Conservation (phyloP, 2,797 vertebrate species). For the Smutsia temminckii region DNA sequence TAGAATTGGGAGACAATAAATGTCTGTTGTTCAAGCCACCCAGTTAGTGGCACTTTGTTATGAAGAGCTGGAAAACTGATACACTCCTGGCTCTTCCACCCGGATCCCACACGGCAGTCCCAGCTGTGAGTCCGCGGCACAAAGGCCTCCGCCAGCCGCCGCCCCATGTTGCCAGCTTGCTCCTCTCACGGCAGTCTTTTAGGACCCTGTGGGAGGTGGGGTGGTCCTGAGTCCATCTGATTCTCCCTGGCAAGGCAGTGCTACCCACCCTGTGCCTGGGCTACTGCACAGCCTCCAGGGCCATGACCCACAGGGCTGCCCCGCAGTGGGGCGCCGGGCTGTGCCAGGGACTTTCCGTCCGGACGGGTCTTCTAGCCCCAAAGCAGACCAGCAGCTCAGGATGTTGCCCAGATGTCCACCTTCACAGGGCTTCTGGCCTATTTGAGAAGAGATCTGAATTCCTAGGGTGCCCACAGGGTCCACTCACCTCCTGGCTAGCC, state of each 20-base stretch:
- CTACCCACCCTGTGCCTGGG: not conserved
- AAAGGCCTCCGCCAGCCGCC: not conserved
- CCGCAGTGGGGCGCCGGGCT: not conserved
- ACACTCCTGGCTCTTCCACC: not conserved
- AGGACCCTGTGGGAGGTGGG: not conserved
- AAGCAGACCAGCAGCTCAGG: not conserved
- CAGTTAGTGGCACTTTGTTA: not conserved
- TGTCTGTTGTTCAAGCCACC: not conserved
- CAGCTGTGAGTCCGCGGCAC: not conserved
- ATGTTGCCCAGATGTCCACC: not conserved
- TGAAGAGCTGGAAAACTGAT: not conserved
- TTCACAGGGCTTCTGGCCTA: not conserved
- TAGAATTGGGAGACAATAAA: too few relatives aligned
- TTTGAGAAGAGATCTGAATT: not conserved
- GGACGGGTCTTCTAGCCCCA: not conserved
- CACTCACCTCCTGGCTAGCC: not conserved
- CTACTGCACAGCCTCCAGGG: not conserved
- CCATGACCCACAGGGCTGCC: not conserved
- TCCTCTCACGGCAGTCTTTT: not conserved
- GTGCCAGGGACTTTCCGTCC: not conserved
- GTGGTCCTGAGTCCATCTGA: not conserved
- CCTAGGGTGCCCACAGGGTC: not conserved
- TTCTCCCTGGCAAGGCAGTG: not conserved
- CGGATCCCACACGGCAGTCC: not conserved
- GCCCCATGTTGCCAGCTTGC: not conserved